Evolutionary conservation across 2,113 vertebrate genomes (phyloP).

Genomic region (Phylloscopus trochilus): DNA sequence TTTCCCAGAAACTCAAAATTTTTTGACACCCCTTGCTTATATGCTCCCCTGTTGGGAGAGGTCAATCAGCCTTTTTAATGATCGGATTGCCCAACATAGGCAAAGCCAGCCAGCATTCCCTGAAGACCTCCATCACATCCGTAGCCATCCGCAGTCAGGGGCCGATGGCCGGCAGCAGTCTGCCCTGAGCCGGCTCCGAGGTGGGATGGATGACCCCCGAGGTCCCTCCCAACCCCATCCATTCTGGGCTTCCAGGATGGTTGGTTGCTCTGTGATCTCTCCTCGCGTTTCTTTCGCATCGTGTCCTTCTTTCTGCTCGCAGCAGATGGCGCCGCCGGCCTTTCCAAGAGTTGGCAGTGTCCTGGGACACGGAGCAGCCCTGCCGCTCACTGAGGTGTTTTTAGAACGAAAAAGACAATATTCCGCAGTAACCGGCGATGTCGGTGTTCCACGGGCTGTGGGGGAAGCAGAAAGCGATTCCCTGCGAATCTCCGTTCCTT

Average conservation of each 20-base stretch:
- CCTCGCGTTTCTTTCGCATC: neutral
- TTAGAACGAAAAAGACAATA: neutral
- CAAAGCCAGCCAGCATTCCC: neutral
- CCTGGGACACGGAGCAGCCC: too few relatives aligned
- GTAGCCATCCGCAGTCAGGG: neutral
- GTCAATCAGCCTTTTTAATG: slow-evolving; percentile 64
- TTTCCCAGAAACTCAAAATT: slow-evolving; percentile 82
- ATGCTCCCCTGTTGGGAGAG: slow-evolving; percentile 87
- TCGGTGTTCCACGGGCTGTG: neutral
- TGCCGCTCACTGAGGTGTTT: too few relatives aligned
- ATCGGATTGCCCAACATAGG: neutral
- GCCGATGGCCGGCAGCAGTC: neutral
- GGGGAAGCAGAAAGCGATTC: neutral
- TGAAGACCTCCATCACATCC: neutral
- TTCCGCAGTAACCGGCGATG: neutral
- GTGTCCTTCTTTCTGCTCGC: neutral
- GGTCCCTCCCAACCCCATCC: neutral
- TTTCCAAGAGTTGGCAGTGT: neutral
- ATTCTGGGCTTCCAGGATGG: neutral
- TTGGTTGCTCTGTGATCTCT: fast-evolving
- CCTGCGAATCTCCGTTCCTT: neutral
- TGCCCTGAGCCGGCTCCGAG: neutral
- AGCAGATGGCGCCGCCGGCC: neutral
- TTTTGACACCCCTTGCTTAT: slow-evolving; percentile 92
- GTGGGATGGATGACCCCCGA: neutral